Evolutionary conservation across 2,888 invertebrate genomes (phyloP).

Genomic region (Aphodius granarius): DNA sequence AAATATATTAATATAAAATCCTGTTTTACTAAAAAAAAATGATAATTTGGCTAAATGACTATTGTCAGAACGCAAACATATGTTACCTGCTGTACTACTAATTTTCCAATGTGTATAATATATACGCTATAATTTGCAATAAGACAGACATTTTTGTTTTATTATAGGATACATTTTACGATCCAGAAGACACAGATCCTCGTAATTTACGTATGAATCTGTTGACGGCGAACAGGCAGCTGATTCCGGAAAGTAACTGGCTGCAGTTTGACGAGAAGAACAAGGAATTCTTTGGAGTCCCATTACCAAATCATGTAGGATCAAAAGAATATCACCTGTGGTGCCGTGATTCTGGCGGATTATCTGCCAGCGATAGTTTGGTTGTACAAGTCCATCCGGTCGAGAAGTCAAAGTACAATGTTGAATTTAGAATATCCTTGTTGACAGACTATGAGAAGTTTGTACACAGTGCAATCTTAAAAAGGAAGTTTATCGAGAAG

Average conservation of each 20-base stretch:
- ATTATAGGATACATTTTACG: slow-evolving; percentile 82
- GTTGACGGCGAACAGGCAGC: slow-evolving; percentile 70
- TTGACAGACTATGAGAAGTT: slow-evolving; percentile 71
- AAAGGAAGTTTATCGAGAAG: slow-evolving; percentile 81
- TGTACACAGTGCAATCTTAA: slow-evolving; percentile 69
- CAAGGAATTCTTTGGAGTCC: slow-evolving; percentile 88
- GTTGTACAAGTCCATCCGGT: slow-evolving; percentile 73
- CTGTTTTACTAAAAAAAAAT: too few relatives aligned
- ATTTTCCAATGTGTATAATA: too few relatives aligned
- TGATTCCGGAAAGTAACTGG: slow-evolving; percentile 74
- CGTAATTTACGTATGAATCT: slow-evolving; percentile 72
- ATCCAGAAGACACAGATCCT: slow-evolving; percentile 81
- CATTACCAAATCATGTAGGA: slow-evolving; percentile 71
- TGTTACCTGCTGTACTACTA: too few relatives aligned
- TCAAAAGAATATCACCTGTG: slow-evolving; percentile 77
- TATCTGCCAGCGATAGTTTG: slow-evolving; percentile 77
- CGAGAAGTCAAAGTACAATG: slow-evolving; percentile 66
- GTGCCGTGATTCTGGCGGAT: slow-evolving; percentile 73
- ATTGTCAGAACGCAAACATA: too few relatives aligned
- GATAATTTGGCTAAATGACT: too few relatives aligned
- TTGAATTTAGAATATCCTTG: slow-evolving; percentile 81
- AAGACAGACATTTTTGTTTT: slow-evolving; percentile 1
- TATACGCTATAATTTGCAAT: too few relatives aligned
- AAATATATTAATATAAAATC: too few relatives aligned
- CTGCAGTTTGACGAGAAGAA: slow-evolving; percentile 86